Conservation (phyloP, 2,888 invertebrate genomes). For the Aphodius granarius region DNA sequence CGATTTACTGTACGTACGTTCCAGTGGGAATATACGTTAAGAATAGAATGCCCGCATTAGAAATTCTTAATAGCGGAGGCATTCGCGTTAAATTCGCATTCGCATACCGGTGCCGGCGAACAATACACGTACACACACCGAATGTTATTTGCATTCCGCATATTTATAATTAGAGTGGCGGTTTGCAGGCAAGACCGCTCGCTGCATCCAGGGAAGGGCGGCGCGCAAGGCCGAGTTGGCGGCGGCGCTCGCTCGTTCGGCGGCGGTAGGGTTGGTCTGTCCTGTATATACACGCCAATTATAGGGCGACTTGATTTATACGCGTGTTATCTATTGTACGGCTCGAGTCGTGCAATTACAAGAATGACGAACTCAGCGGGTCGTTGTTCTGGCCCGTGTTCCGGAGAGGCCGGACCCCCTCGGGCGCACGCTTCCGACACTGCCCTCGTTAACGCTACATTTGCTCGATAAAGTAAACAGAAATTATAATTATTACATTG, state of each 20-base stretch:
- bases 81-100: slow-evolving; percentile 5
- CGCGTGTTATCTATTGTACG: slow-evolving; percentile 38
- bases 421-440: slow-evolving; percentile 23
- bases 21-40: not conserved
- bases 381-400: slow-evolving; percentile 36
- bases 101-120: slow-evolving; percentile 5
- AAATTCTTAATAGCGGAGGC: not conserved
- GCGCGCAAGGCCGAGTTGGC: slow-evolving; percentile 1
- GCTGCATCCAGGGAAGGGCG: not conserved
- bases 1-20: not conserved
- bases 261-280: not conserved
- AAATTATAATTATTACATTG: not conserved
- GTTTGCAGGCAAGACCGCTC: not conserved
- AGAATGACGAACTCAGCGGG: slow-evolving; percentile 42
- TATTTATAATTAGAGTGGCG: slow-evolving; percentile 13
- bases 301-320: slow-evolving; percentile 38
- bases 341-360: slow-evolving; percentile 41
- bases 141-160: slow-evolving; percentile 6
- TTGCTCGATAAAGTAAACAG: slow-evolving; percentile 26
- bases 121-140: not conserved
- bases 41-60: not conserved
- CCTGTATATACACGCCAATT: slow-evolving; percentile 17
- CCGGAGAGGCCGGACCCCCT: slow-evolving; percentile 16
- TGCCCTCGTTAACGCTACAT: slow-evolving; percentile 29
- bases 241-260: not conserved